Percentiles rank a stretch among this genome's conserved stretches.
Conservation (phyloP, 2,113 vertebrate genomes). For the Pica pica region DNA sequence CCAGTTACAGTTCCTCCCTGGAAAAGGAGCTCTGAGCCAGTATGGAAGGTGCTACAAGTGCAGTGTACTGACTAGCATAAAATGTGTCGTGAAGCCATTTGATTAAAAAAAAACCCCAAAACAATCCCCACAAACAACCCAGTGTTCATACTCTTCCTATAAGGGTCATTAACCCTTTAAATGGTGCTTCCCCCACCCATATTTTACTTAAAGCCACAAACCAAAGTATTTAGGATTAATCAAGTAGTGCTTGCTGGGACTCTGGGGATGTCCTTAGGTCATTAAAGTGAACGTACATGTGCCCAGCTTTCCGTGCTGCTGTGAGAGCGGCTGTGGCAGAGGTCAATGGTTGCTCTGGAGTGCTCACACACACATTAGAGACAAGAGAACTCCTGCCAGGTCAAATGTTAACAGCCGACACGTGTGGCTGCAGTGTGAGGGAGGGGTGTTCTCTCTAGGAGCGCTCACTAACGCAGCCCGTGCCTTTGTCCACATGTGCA, state of each 20-base stretch:
- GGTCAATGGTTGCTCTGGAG: not conserved
- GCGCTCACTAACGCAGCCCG: not conserved
- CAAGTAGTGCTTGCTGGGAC: conserved; percentile 66
- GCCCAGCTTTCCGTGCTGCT: not conserved
- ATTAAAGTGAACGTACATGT: not conserved
- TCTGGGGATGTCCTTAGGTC: not conserved
- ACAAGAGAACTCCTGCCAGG: not conserved
- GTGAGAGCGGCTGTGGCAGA: not conserved
- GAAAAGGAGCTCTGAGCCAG: conserved; percentile 16
- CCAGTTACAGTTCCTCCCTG: not conserved
- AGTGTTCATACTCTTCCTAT: not conserved
- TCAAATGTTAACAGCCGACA: not conserved
- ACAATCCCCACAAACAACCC: not conserved
- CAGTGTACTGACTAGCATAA: not conserved
- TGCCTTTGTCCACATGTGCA: conserved; percentile 22
- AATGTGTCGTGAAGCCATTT: not conserved
- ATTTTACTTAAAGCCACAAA: conserved; percentile 49
- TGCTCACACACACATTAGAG: not conserved
- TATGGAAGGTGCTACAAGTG: conserved; percentile 33
- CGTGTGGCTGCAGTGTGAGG: conserved; percentile 25
- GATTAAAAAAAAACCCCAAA: not conserved
- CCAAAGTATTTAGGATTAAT: conserved; percentile 42
- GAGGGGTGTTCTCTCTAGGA: not conserved
- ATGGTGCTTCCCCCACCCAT: not conserved
- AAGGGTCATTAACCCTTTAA: not conserved